Evolutionary conservation across 2,797 vertebrate genomes (phyloP).

Genomic region (Onychomys torridus): DNA sequence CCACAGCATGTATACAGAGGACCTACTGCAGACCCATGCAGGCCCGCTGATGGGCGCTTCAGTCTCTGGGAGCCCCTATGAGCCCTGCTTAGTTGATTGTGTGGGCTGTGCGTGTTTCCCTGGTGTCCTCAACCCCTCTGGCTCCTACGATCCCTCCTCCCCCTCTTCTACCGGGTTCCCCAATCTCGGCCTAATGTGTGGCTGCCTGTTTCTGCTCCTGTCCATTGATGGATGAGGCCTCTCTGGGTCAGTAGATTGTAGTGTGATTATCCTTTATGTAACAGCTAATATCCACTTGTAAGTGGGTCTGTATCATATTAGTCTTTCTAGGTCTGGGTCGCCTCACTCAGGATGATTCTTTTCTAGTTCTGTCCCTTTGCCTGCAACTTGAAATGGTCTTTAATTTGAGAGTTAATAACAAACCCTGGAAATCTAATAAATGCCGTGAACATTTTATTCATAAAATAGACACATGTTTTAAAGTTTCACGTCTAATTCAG

Average conservation of each 20-base stretch:
- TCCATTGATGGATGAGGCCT: background rate
- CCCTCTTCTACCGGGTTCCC: background rate
- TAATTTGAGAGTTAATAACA: background rate
- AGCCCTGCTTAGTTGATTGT: background rate
- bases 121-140: background rate
- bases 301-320: background rate
- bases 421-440: slow-evolving; percentile 16
- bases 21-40: background rate
- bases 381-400: background rate
- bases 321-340: background rate
- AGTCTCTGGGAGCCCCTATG: background rate
- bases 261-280: background rate
- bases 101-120: background rate
- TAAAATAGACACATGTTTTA: background rate
- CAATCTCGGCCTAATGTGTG: background rate
- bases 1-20: background rate
- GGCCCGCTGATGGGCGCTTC: background rate
- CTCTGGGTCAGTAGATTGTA: background rate
- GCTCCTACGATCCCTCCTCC: background rate
- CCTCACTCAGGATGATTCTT: background rate
- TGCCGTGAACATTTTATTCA: slow-evolving; percentile 3
- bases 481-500: background rate
- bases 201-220: background rate
- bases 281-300: background rate
- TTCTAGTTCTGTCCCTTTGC: background rate